phyloP scores from a whole-genome alignment of 2,113 vertebrate genomes.

The Syngnathus scovelli region DNA sequence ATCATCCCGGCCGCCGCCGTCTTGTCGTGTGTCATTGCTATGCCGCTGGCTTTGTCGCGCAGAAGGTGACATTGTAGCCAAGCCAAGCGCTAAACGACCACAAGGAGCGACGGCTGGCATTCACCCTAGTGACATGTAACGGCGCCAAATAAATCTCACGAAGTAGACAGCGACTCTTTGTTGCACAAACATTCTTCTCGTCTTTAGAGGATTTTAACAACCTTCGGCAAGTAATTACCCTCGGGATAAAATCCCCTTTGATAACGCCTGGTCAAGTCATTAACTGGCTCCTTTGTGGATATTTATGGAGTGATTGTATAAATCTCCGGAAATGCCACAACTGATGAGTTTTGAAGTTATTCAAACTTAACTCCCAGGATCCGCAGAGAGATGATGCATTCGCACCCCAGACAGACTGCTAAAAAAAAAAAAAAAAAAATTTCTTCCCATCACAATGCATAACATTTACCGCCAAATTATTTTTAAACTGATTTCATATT shows the following conservation, averaged over 20 bases:
- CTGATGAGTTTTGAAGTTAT: neutral
- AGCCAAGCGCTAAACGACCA: constrained; percentile 42
- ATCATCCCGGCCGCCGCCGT: neutral
- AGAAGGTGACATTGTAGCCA: constrained; percentile 42
- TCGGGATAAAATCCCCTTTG: constrained; percentile 24
- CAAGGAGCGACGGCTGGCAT: constrained; percentile 26
- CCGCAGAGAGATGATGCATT: neutral
- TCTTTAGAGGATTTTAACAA: neutral
- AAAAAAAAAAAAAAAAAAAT: neutral
- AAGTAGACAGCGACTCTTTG: neutral
- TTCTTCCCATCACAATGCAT: too few relatives aligned
- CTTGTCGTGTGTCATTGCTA: constrained; percentile 37
- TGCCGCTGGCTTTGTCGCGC: constrained; percentile 13
- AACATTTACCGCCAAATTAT: too few relatives aligned
- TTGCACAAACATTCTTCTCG: neutral
- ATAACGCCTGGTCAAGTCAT: constrained; percentile 46
- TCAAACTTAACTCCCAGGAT: neutral
- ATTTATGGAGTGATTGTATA: constrained; percentile 44
- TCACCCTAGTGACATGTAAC: constrained; percentile 18
- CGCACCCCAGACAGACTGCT: neutral
- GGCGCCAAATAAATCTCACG: constrained; percentile 7
- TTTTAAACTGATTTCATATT: too few relatives aligned
- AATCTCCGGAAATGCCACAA: constrained; percentile 2
- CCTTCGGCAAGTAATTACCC: neutral
- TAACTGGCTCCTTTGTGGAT: constrained; percentile 46